phyloP scores from a whole-genome alignment of 2,888 invertebrate species.

The Coleophora flavipennella region DNA sequence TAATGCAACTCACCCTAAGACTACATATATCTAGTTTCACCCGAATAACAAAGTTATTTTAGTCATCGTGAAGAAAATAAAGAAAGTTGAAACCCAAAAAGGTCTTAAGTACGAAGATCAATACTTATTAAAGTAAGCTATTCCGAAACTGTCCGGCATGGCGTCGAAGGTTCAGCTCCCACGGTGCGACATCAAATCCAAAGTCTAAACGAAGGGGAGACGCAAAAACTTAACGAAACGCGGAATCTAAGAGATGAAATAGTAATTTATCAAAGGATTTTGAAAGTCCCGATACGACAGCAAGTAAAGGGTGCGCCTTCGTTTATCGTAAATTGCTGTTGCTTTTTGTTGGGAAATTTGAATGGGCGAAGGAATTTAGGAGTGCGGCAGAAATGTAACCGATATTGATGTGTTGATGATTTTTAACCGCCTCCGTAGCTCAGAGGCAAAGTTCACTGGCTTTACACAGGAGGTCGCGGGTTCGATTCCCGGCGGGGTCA shows the following conservation, averaged over 20 bases:
- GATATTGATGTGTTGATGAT: no score
- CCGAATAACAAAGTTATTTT: no score
- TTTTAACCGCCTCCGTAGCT: no score
- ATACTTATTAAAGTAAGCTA: neutral
- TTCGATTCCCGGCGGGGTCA: no score
- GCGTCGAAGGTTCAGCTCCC: slow-evolving; percentile 24
- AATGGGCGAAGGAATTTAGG: slow-evolving; percentile 1
- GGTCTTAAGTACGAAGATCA: neutral
- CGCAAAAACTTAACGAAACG: slow-evolving; percentile 49
- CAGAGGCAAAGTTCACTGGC: no score
- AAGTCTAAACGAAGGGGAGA: slow-evolving; percentile 35
- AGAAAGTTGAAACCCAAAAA: no score
- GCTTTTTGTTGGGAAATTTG: slow-evolving; percentile 22
- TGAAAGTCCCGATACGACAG: slow-evolving; percentile 45
- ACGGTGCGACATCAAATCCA: slow-evolving; percentile 9
- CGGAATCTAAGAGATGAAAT: slow-evolving; percentile 62
- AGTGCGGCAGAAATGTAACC: neutral
- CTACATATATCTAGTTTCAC: no score
- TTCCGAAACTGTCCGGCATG: slow-evolving; percentile 21
- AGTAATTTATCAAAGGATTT: slow-evolving; percentile 72
- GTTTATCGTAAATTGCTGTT: slow-evolving; percentile 51
- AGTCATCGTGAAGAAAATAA: no score
- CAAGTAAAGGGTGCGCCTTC: slow-evolving; percentile 45
- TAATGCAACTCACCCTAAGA: no score
- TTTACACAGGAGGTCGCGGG: no score